Evolutionary conservation across 30 jellyfish, hydroid and myxozoan species (phyloP).

Genomic region (Catostylus mosaicus): DNA sequence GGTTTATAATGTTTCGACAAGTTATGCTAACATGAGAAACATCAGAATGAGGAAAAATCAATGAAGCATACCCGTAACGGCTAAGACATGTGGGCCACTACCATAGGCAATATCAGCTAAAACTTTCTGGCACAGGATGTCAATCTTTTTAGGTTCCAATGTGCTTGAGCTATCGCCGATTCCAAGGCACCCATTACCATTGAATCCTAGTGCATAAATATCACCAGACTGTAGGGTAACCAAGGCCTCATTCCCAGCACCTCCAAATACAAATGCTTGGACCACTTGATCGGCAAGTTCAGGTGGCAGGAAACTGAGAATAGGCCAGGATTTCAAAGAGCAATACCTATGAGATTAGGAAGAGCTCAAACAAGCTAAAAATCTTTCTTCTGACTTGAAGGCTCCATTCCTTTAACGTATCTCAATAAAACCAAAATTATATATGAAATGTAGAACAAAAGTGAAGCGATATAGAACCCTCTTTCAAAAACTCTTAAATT

Average conservation of each 20-base stretch:
- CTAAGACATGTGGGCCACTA: conserved; percentile 88
- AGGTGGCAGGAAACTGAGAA: conserved; percentile 84
- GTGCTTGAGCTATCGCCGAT: conserved; percentile 76
- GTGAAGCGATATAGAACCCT: no score
- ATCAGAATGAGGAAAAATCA: no score
- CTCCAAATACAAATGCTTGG: conserved; percentile 90
- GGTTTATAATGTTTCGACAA: no score
- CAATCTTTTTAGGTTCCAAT: conserved; percentile 76
- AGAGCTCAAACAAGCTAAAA: no score
- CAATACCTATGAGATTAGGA: conserved; percentile 23
- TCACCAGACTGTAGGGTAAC: conserved; percentile 74
- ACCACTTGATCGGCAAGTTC: conserved; percentile 68
- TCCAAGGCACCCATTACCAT: conserved; percentile 95
- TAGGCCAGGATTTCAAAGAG: conserved; percentile 78
- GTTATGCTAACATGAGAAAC: no score
- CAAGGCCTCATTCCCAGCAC: conserved; percentile 93
- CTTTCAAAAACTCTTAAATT: no score
- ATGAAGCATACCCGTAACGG: conserved; percentile 80
- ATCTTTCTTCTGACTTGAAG: no score
- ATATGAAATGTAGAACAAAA: no score
- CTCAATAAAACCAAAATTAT: no score
- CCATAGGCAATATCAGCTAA: conserved; percentile 74
- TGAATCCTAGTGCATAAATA: conserved; percentile 78
- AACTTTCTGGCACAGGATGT: conserved; percentile 56
- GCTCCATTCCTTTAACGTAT: no score